Percentiles rank a stretch among this genome's conserved stretches.
phyloP scores from a whole-genome alignment of 2,888 invertebrate species.

The Acleris cristana region DNA sequence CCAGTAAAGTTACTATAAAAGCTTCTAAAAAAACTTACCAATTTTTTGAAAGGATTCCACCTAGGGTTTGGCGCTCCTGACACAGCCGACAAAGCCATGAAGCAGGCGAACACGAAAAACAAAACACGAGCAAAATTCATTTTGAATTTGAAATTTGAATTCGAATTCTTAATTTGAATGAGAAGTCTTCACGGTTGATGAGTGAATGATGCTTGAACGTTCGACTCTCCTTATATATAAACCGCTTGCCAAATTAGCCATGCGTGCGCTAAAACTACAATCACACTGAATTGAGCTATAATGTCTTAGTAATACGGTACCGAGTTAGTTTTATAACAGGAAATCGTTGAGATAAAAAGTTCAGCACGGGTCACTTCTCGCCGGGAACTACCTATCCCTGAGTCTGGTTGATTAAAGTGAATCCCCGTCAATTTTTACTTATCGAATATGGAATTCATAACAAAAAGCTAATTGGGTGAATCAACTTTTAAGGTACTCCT shows the following conservation, averaged over 20 bases:
- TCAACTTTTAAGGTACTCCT: no score
- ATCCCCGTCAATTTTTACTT: conserved; percentile 11
- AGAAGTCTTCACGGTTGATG: conserved; percentile 12
- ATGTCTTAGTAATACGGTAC: not conserved
- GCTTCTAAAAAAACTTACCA: conserved; percentile 43
- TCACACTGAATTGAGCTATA: conserved; percentile 8
- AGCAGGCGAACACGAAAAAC: conserved; percentile 56
- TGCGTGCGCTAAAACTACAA: not conserved
- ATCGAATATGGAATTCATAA: not conserved
- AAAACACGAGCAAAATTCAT: conserved; percentile 60
- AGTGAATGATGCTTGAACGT: conserved; percentile 30
- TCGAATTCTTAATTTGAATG: conserved; percentile 12
- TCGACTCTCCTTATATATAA: conserved; percentile 18
- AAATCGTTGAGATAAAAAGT: conserved; percentile 9
- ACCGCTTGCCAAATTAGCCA: not conserved
- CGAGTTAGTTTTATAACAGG: not conserved
- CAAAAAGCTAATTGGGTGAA: not conserved
- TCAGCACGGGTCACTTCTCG: conserved; percentile 12
- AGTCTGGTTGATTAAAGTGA: conserved; percentile 15
- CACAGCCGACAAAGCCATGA: conserved; percentile 47
- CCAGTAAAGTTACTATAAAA: not conserved
- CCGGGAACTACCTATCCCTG: conserved; percentile 25
- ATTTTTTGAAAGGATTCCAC: conserved; percentile 58
- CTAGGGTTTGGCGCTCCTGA: conserved; percentile 52
- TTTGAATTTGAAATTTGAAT: conserved; percentile 37